phyloP scores from a whole-genome alignment of 2,888 invertebrate species.

The Eilema caniola region DNA sequence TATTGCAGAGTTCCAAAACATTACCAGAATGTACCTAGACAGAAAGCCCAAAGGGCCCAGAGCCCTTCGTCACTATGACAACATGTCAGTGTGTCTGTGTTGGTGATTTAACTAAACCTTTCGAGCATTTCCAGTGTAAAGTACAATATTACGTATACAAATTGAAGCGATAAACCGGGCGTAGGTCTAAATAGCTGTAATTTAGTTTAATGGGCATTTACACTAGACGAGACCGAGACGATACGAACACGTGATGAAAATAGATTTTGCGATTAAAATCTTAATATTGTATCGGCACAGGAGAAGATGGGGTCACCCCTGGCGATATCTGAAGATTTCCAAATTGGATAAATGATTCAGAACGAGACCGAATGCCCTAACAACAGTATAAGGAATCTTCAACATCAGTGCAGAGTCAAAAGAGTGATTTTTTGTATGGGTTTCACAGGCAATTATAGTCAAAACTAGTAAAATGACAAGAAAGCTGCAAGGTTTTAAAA shows the following conservation, averaged over 20 bases:
- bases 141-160: constrained; percentile 1
- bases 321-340: too few species aligned
- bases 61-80: background rate
- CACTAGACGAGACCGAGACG: background rate
- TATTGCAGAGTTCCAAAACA: too few species aligned
- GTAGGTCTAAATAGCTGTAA: constrained; percentile 6
- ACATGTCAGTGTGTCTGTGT: background rate
- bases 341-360: background rate
- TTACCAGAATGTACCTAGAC: too few species aligned
- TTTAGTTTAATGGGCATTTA: constrained; percentile 1
- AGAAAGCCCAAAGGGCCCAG: too few species aligned
- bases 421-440: background rate
- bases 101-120: background rate
- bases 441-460: background rate
- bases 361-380: background rate
- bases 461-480: background rate
- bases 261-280: too few species aligned
- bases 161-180: background rate
- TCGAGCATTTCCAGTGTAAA: background rate
- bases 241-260: background rate
- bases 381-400: background rate
- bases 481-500: background rate
- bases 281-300: too few species aligned
- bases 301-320: too few species aligned
- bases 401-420: background rate